Evolutionary conservation across 2,113 vertebrate species (phyloP).

Genomic region (Seriola quinqueradiata): DNA sequence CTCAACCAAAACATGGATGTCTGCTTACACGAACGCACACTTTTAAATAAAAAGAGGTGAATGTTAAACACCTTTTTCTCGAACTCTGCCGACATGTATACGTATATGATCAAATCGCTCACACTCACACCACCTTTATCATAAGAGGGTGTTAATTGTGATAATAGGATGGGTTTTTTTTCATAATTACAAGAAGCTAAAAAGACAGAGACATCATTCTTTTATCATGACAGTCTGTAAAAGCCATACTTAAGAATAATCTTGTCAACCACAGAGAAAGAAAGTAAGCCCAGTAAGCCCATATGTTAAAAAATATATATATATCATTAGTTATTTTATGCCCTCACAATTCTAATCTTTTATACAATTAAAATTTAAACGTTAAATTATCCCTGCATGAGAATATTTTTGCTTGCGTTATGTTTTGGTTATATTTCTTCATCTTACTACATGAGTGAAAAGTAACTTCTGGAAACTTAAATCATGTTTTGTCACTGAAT

Average conservation of each 20-base stretch:
- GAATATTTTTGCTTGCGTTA: background rate
- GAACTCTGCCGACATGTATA: background rate
- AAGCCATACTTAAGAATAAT: background rate
- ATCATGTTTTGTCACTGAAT: constrained; percentile 28
- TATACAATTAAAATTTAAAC: background rate
- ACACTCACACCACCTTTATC: constrained; percentile 12
- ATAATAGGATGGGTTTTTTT: constrained; percentile 2
- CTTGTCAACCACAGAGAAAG: background rate
- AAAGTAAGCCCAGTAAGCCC: background rate
- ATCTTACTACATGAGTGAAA: background rate
- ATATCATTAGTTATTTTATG: background rate
- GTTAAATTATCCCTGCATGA: background rate
- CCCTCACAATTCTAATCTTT: background rate
- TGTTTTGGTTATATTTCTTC: background rate
- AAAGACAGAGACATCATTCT: background rate
- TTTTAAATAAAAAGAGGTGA: background rate
- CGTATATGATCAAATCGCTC: background rate
- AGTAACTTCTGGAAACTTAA: constrained; percentile 12
- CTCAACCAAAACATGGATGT: constrained; percentile 23
- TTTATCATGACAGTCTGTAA: background rate
- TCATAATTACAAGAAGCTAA: constrained; percentile 4
- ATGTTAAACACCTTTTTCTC: background rate
- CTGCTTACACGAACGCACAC: constrained; percentile 21
- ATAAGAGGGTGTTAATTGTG: background rate
- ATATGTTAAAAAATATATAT: background rate